Conservation (phyloP, 2,888 invertebrate genomes). For the Cantharis flavilabris region DNA sequence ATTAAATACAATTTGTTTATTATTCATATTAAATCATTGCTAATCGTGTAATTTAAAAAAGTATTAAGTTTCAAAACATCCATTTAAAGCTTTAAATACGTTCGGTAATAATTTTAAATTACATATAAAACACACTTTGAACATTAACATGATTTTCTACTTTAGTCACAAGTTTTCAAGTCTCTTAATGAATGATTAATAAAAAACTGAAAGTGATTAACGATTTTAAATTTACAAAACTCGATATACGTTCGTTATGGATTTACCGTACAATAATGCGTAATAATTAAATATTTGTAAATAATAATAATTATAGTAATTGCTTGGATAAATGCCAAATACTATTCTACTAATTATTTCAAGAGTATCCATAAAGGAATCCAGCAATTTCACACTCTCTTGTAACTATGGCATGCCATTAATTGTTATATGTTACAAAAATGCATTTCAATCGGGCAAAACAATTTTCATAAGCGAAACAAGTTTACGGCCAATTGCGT, state of each 20-base stretch:
- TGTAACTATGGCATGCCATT: not conserved
- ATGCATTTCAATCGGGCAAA: not conserved
- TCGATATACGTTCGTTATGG: not conserved
- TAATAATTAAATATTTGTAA: not conserved
- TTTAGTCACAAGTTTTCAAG: not conserved
- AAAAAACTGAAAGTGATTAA: not conserved
- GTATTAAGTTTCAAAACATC: not conserved
- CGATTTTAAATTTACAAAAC: not conserved
- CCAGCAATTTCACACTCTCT: not conserved
- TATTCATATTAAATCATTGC: not conserved
- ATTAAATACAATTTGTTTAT: not conserved
- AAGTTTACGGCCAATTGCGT: not conserved
- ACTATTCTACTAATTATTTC: not conserved
- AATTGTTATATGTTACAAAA: not conserved
- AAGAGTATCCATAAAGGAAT: not conserved
- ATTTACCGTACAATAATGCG: not conserved
- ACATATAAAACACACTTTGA: not conserved
- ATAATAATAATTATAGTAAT: not conserved
- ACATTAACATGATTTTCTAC: not conserved
- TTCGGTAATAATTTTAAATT: not conserved
- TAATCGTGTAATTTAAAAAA: not conserved
- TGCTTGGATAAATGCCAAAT: slow-evolving; percentile 3
- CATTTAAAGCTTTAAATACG: not conserved
- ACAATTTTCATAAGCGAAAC: not conserved
- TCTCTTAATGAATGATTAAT: not conserved